phyloP scores from a whole-genome alignment of 2,888 invertebrate genomes.

The Dryobotodes eremita region DNA sequence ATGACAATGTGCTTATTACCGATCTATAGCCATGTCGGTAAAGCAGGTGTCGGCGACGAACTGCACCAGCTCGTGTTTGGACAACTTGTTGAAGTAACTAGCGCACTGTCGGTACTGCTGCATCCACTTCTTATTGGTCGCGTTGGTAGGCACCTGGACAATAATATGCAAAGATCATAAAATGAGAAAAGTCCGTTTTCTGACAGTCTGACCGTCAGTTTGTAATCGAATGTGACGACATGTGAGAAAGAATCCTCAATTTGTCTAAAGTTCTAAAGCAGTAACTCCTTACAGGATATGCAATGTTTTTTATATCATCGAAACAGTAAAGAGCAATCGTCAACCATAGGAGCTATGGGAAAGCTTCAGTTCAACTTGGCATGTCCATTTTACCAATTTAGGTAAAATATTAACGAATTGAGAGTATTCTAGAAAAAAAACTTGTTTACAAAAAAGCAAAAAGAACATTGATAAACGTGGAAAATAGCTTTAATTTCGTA shows the following conservation, averaged over 20 bases:
- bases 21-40: slow-evolving; percentile 77
- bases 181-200: background rate
- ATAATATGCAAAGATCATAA: background rate
- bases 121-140: slow-evolving; percentile 88
- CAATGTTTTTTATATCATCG: background rate
- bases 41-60: slow-evolving; percentile 85
- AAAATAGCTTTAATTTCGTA: too few relatives aligned
- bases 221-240: background rate
- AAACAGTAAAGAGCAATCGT: background rate
- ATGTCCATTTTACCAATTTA: background rate
- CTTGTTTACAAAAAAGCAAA: too few relatives aligned
- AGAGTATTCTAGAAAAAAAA: background rate
- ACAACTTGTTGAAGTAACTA: slow-evolving; percentile 88
- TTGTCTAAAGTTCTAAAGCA: background rate
- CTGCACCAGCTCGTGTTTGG: slow-evolving; percentile 81
- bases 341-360: background rate
- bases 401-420: background rate
- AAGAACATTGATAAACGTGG: too few relatives aligned
- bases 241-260: background rate
- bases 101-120: slow-evolving; percentile 89
- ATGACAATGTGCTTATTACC: slow-evolving; percentile 69
- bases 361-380: background rate
- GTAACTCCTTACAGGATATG: background rate
- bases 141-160: slow-evolving; percentile 71
- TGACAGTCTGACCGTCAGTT: background rate